Conservation (phyloP, 2,888 invertebrate genomes). For the Drosophila koepferae region DNA sequence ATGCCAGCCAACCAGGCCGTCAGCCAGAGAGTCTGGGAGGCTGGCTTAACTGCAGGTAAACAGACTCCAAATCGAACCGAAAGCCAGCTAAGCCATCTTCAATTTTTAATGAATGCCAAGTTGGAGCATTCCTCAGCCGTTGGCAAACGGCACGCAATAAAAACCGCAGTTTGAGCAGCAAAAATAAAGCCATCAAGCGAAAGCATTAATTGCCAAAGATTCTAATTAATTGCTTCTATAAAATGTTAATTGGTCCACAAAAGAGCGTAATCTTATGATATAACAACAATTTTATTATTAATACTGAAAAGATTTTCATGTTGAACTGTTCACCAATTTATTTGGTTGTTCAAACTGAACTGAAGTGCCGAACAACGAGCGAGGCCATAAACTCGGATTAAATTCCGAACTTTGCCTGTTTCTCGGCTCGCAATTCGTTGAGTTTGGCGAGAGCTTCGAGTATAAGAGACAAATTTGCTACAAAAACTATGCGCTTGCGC, state of each 20-base stretch:
- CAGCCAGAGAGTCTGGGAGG: slow-evolving; percentile 13
- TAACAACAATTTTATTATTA: slow-evolving; percentile 1
- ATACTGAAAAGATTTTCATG: neutral
- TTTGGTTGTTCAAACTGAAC: slow-evolving; percentile 48
- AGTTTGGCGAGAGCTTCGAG: slow-evolving; percentile 27
- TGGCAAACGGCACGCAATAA: slow-evolving; percentile 37
- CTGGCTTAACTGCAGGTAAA: slow-evolving; percentile 21
- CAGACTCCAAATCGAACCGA: slow-evolving; percentile 20
- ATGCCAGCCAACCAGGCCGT: slow-evolving; percentile 19
- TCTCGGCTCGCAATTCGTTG: slow-evolving; percentile 35
- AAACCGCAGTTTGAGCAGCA: slow-evolving; percentile 35
- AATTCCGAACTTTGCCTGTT: slow-evolving; percentile 10
- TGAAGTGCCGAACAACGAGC: slow-evolving; percentile 21
- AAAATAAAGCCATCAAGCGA: slow-evolving; percentile 27
- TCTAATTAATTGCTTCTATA: slow-evolving; percentile 37
- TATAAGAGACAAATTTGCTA: slow-evolving; percentile 36
- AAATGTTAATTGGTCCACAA: slow-evolving; percentile 31
- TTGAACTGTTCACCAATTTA: slow-evolving; percentile 34
- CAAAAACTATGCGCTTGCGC: slow-evolving; percentile 49
- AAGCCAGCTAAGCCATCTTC: slow-evolving; percentile 34
- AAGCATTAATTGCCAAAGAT: slow-evolving; percentile 35
- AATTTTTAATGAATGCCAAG: slow-evolving; percentile 56
- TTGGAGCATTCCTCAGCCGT: slow-evolving; percentile 28
- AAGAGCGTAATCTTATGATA: slow-evolving; percentile 13
- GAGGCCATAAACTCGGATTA: slow-evolving; percentile 19